phyloP scores from a whole-genome alignment of 2,888 invertebrate genomes.

The Nomada flava region DNA sequence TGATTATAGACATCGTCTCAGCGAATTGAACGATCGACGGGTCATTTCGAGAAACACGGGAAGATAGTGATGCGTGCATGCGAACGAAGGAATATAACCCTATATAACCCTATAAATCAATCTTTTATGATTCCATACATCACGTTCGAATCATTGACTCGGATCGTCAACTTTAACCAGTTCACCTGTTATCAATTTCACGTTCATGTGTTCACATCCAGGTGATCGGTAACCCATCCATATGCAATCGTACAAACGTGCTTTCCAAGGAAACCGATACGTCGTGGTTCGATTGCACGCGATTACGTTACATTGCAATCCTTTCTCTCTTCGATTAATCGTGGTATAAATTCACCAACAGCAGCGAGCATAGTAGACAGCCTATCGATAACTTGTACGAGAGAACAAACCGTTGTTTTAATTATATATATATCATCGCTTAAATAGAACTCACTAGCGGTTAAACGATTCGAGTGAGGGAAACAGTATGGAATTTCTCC shows the following conservation, averaged over 20 bases:
- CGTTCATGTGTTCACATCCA: too few relatives aligned
- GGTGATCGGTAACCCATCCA: constrained; percentile 5
- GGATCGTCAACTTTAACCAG: not conserved
- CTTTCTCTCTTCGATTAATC: not conserved
- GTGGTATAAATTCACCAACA: not conserved
- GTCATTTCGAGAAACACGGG: not conserved
- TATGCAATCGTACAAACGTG: constrained; percentile 1
- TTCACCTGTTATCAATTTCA: constrained; percentile 11
- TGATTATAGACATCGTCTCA: not conserved
- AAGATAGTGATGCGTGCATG: not conserved
- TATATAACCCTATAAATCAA: constrained; percentile 9
- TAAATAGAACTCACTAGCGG: too few relatives aligned
- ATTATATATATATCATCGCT: not conserved
- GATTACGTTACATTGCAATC: not conserved
- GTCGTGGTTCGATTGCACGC: not conserved
- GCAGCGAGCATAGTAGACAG: not conserved
- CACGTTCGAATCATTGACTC: constrained; percentile 19
- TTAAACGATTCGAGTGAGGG: not conserved
- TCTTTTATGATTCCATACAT: constrained; percentile 10
- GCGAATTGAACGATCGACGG: not conserved
- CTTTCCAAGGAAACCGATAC: constrained; percentile 9
- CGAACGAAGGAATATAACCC: constrained; percentile 4
- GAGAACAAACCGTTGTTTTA: not conserved
- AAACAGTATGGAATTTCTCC: not conserved
- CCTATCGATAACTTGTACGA: not conserved